Conservation (phyloP, 2,797 vertebrate genomes). For the Crax fasciolata region DNA sequence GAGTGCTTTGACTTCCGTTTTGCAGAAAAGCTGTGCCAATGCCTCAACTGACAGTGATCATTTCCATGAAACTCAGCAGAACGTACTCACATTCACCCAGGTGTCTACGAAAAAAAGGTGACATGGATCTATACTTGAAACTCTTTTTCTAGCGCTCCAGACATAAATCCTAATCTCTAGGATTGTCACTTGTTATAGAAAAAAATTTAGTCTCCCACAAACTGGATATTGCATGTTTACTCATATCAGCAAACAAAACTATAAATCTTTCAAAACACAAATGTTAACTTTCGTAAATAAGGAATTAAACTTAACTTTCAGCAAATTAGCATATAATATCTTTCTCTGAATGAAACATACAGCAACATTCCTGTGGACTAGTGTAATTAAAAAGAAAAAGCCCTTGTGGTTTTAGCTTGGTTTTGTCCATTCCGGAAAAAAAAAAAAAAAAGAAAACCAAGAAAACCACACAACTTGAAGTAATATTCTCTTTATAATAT, state of each 20-base stretch:
- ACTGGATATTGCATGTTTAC: not conserved
- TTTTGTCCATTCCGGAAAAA: not conserved
- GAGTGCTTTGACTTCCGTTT: not conserved
- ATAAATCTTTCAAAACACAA: not conserved
- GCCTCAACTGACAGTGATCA: not conserved
- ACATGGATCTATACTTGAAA: not conserved
- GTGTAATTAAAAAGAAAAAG: not conserved
- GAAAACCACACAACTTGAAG: not conserved
- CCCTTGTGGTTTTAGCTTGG: accelerated
- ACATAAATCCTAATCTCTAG: not conserved
- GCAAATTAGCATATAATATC: not conserved
- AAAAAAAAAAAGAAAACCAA: not conserved
- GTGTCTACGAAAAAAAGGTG: not conserved
- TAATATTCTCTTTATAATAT: not conserved
- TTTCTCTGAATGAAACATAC: not conserved
- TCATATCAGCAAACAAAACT: not conserved
- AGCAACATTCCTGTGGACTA: not conserved
- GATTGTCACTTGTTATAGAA: not conserved
- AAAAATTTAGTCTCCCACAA: not conserved
- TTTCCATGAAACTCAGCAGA: not conserved
- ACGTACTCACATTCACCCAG: not conserved
- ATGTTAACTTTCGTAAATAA: not conserved
- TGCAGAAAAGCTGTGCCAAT: not conserved
- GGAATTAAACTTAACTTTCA: not conserved
- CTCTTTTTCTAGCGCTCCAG: not conserved